Evolutionary conservation across 1,140 invertebrate species (phyloP).

Genomic region (Caenorhabditis latens): DNA sequence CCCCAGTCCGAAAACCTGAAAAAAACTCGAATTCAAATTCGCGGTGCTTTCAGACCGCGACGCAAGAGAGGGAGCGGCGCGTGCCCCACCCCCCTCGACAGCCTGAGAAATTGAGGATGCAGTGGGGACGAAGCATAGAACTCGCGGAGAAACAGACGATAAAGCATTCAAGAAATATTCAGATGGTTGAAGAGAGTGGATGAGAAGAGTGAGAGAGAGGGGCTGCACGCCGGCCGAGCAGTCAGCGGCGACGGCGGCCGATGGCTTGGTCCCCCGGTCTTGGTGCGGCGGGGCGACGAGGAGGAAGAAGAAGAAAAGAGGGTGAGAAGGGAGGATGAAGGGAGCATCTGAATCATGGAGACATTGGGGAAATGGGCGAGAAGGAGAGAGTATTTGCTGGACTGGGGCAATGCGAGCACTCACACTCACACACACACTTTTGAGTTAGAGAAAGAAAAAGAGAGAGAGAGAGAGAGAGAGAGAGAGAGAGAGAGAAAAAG

Average conservation of each 20-base stretch:
- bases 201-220: neutral
- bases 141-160: neutral
- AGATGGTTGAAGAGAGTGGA: neutral
- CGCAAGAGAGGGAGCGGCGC: neutral
- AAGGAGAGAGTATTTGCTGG: neutral
- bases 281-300: slow-evolving; percentile 1
- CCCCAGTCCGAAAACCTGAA: neutral
- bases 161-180: neutral
- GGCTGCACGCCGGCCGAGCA: neutral
- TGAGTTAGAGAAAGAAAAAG: no score
- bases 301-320: neutral
- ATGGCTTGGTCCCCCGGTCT: slow-evolving; percentile 13
- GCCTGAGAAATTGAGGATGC: slow-evolving; percentile 36
- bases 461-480: neutral
- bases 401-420: slow-evolving; percentile 15
- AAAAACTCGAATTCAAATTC: slow-evolving; percentile 11
- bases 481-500: neutral
- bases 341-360: slow-evolving; percentile 9
- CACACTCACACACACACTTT: slow-evolving; percentile 23
- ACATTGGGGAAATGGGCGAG: neutral
- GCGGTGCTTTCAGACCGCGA: neutral
- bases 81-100: neutral
- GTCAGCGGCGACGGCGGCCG: slow-evolving; percentile 1
- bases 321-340: neutral
- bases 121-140: neutral